Evolutionary conservation across 1,140 invertebrate species (phyloP).

Genomic region (Riptortus pedestris): DNA sequence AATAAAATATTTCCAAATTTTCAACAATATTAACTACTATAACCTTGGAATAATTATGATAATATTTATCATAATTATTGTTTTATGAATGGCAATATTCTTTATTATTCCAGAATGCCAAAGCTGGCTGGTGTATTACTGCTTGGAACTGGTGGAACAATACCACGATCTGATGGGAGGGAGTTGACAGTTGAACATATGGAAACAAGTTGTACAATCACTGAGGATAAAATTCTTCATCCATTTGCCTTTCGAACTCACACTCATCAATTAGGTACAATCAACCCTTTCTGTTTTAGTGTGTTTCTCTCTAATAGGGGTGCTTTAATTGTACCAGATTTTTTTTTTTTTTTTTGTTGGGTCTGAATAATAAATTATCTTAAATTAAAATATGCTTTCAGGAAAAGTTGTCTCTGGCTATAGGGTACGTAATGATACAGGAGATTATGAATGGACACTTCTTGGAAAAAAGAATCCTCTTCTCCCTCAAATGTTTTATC

Average conservation of each 20-base stretch:
- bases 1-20: no score
- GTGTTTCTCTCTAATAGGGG: not conserved
- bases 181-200: slow-evolving; percentile 64
- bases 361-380: no score
- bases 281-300: not conserved
- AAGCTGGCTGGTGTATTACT: slow-evolving; percentile 81
- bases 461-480: slow-evolving; percentile 87
- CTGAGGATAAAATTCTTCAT: slow-evolving; percentile 72
- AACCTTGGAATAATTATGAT: no score
- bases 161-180: slow-evolving; percentile 42
- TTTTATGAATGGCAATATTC: no score
- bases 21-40: no score
- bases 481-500: slow-evolving; percentile 93
- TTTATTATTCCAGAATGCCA: slow-evolving; percentile 43
- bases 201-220: slow-evolving; percentile 77
- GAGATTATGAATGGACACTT: slow-evolving; percentile 61
- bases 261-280: slow-evolving; percentile 73
- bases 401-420: slow-evolving; percentile 81
- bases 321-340: not conserved
- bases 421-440: slow-evolving; percentile 50
- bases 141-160: slow-evolving; percentile 67
- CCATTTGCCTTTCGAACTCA: slow-evolving; percentile 93
- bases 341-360: no score
- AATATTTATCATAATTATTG: no score
- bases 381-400: no score